Percentiles rank a stretch among this genome's conserved stretches.
Conservation (phyloP, 2,797 vertebrate genomes). For the Pteronotus mesoamericanus region DNA sequence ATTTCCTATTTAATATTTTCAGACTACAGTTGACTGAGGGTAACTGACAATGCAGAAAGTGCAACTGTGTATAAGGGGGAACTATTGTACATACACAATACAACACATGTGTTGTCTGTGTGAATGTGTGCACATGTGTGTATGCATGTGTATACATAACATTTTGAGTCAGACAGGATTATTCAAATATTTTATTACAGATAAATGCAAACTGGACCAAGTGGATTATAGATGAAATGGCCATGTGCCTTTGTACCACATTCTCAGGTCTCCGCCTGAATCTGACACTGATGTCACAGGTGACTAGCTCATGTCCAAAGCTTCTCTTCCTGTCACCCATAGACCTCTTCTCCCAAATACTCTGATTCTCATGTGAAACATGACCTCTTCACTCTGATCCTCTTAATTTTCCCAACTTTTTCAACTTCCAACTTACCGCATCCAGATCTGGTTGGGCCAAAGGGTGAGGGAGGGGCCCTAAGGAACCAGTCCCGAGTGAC, state of each 20-base stretch:
- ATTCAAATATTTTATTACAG: neutral
- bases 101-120: neutral
- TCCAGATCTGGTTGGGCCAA: neutral
- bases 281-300: neutral
- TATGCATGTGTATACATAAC: neutral
- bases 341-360: neutral
- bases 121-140: neutral
- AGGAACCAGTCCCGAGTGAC: neutral
- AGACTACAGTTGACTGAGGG: neutral
- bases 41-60: neutral
- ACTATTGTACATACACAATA: neutral
- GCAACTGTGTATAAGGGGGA: neutral
- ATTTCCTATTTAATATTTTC: neutral
- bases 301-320: neutral
- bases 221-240: neutral
- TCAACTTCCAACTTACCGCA: neutral
- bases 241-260: fast-evolving
- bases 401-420: neutral
- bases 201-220: neutral
- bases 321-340: neutral
- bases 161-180: neutral
- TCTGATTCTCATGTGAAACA: neutral
- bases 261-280: neutral
- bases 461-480: neutral
- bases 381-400: neutral